These are phyloP conservation scores for Podargus strigoides DNA, from an alignment of 2,797 vertebrate species.

Conservation along the genomic window DNA sequence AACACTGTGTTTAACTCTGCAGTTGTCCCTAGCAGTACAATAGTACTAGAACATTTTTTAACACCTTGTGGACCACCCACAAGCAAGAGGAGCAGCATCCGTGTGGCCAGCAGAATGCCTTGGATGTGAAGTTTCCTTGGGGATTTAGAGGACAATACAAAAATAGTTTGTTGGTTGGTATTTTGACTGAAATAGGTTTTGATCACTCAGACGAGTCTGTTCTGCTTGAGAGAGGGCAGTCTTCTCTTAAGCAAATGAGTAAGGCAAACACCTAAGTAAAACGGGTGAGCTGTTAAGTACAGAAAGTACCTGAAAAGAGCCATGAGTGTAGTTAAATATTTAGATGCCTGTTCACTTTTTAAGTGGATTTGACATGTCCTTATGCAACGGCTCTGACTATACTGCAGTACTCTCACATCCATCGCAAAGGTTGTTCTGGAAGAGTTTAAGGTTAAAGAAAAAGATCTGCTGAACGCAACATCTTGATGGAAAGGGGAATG, in stretches of 20 bases:
- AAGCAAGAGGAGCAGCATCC: not conserved
- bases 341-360: not conserved
- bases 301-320: conserved; percentile 54
- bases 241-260: conserved; percentile 39
- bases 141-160: conserved; percentile 45
- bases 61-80: conserved; percentile 47
- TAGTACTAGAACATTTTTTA: not conserved
- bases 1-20: not conserved
- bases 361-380: not conserved
- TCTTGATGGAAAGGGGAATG: conserved; percentile 35
- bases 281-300: conserved; percentile 12
- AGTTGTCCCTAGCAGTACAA: not conserved
- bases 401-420: not conserved
- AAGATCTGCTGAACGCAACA: not conserved
- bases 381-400: not conserved
- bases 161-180: conserved; percentile 44
- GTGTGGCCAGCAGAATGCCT: not conserved
- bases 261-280: conserved; percentile 47
- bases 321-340: conserved; percentile 38
- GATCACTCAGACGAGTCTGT: conserved; percentile 32
- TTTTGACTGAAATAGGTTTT: conserved; percentile 52
- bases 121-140: conserved; percentile 17
- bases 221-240: conserved; percentile 24
- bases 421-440: not conserved
- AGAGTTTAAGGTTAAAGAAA: conserved; percentile 29